A percentile compares a stretch with the other conserved stretches of the same genome.
Evolutionary conservation across 2,113 vertebrate species (phyloP).

Genomic region (Alosa alosa): DNA sequence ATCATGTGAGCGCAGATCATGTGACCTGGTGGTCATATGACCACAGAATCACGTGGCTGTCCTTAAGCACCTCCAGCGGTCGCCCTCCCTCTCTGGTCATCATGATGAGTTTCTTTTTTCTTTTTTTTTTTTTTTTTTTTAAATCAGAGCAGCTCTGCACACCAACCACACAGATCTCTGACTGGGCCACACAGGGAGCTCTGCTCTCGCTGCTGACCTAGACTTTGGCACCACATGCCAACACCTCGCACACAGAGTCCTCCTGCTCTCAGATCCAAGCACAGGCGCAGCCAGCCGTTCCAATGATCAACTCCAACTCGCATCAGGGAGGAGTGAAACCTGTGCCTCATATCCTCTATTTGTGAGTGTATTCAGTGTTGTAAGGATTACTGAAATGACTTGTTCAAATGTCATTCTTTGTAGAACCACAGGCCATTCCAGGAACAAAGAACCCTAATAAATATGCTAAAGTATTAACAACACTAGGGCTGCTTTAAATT

Average conservation of each 20-base stretch:
- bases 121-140: too few species aligned
- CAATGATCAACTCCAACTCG: too few species aligned
- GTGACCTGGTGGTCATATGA: slow-evolving; percentile 1
- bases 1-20: neutral
- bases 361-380: neutral
- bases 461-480: too few species aligned
- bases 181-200: neutral
- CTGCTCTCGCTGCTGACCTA: neutral
- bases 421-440: too few species aligned
- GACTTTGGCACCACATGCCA: slow-evolving; percentile 1
- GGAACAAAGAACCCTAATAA: too few species aligned
- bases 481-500: too few species aligned
- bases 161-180: neutral
- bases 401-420: too few species aligned
- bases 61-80: neutral
- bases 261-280: neutral
- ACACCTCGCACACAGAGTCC: neutral
- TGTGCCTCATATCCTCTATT: neutral
- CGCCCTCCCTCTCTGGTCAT: too few species aligned
- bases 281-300: neutral
- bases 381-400: neutral
- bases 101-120: too few species aligned
- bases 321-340: neutral
- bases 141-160: neutral
- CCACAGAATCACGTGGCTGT: neutral